Evolutionary conservation across 2,797 vertebrate species (phyloP), one percentile per base, ranked within the genome.

Genomic region (Chelon labrosus): DNA sequence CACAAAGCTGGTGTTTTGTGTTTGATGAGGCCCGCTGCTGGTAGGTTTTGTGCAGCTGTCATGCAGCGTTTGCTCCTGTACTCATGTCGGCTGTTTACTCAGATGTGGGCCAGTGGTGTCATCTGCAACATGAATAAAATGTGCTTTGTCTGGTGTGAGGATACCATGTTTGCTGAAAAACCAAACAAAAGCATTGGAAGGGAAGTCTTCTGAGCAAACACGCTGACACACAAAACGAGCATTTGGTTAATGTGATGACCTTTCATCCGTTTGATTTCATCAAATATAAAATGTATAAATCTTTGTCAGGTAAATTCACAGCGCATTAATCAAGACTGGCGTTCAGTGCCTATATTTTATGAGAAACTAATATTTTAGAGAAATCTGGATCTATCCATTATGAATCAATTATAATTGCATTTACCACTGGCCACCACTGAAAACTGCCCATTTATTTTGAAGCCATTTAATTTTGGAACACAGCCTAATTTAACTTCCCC

Each of bases 41-140:
- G 75, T 81, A 56, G 85, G 84, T 82, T 86, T 83, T 77, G 79
- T 86, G 78, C 87, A 88, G 85, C 84, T 92, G 83, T 80, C 75
- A 47, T 69, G 72, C 75, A 70, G 73, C 19, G 10, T 59, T 79
- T 25, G 71, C 42, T 82, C 56, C 61, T 19, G 3, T 39, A 41
- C 60, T 75, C 5, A 19, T 71, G 75, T 85, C 82, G 72, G 75
- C 56, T 91, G 90, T 92, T 92, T 91, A 79, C 80, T 88, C 89
- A 88, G 86, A 89, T 90, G 83, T 76, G 65, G 71, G 68, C 75
- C 7, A 68, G 47, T 46, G 71, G 67, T 88, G 83, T 91, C 83
- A 86, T 88, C 75, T 83, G 80, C 77, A 87, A 65, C 71, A 70
- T 80, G 79, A 79, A 69, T 72, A 77, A 79, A 86, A 74, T 74